Base-by-base conservation (phyloP, 2,888 invertebrate genomes). In the Seira musarum region DNA sequence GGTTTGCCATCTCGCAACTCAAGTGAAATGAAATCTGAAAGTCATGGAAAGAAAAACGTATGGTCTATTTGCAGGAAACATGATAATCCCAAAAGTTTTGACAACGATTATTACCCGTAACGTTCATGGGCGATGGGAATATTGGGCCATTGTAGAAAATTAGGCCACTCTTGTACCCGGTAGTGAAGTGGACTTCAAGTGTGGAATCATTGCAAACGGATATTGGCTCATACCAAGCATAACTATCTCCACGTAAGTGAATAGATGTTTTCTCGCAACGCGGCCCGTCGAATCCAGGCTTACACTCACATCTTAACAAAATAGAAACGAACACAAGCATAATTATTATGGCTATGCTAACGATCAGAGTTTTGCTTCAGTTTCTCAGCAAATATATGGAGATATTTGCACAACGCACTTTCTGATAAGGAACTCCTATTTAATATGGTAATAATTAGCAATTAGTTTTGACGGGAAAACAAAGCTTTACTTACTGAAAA, bases 101-200 rank as follows among this genome's bases (percentile, higher is more conserved):
- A 53, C 30, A 77, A 77, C 65, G 53, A 60, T 67, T 64, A 78
- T 68, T 80, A 74, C 80, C 80, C 30, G 85, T 75, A n/a, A 84
- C 82, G 57, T 80, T 80, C 49, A 81, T 66, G 21, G 82, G 69
- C 10, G 82, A 74, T 57, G 78, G 79, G 68, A 82, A 82, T 10
- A 81, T 81, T 0, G 98, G 98, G 0, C 98, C 98, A 88, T 95
- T 91, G 88, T 98, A 99, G 89, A 98, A 94, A 53, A 99, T 91
- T 10, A 98, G 90, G 1, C 96, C 97, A 89, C 94, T 92, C 61
- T 93, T 92, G 25, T 92, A 91, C 10, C 10, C 13, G 0, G 98
- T 93, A 57, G 93, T 92, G 87, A 99, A 92, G 84, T 96, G 94
- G 77, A 99, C 88, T 80, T 93, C 93, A 76, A 97, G 93, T 85